Percentiles rank a stretch among this genome's conserved stretches.
Evolutionary conservation across 1,140 invertebrate species (phyloP).

Genomic region (Oscheius sp.): DNA sequence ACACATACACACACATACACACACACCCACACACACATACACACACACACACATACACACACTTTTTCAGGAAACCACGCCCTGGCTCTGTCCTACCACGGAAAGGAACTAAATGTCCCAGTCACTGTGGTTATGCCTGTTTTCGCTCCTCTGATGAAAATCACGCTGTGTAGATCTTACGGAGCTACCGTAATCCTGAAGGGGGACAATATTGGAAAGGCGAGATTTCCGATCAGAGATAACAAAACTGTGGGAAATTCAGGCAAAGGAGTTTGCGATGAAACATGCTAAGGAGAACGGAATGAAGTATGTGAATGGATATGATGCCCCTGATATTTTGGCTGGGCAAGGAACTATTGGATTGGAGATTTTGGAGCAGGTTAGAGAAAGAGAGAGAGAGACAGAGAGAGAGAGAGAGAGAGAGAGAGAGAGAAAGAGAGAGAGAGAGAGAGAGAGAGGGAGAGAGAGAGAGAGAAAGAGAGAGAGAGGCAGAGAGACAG

Average conservation of each 20-base stretch:
- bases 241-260: slow-evolving; percentile 35
- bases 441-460: background rate
- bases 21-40: background rate
- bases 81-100: slow-evolving; percentile 81
- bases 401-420: background rate
- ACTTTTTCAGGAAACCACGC: slow-evolving; percentile 79
- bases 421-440: background rate
- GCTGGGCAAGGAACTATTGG: slow-evolving; percentile 89
- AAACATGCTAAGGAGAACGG: slow-evolving; percentile 71
- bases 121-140: slow-evolving; percentile 90
- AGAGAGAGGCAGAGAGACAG: background rate
- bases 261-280: slow-evolving; percentile 76
- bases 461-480: background rate
- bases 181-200: slow-evolving; percentile 80
- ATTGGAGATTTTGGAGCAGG: slow-evolving; percentile 82
- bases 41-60: background rate
- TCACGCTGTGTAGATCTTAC: slow-evolving; percentile 77
- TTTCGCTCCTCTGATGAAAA: slow-evolving; percentile 87
- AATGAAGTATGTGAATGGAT: slow-evolving; percentile 82
- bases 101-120: slow-evolving; percentile 74
- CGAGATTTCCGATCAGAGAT: slow-evolving; percentile 32
- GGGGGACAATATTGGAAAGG: slow-evolving; percentile 79
- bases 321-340: slow-evolving; percentile 87
- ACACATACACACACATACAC: background rate
- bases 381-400: slow-evolving; percentile 52